Conservation (phyloP, 2,888 invertebrate species). For the Cheilosia vernalis region DNA sequence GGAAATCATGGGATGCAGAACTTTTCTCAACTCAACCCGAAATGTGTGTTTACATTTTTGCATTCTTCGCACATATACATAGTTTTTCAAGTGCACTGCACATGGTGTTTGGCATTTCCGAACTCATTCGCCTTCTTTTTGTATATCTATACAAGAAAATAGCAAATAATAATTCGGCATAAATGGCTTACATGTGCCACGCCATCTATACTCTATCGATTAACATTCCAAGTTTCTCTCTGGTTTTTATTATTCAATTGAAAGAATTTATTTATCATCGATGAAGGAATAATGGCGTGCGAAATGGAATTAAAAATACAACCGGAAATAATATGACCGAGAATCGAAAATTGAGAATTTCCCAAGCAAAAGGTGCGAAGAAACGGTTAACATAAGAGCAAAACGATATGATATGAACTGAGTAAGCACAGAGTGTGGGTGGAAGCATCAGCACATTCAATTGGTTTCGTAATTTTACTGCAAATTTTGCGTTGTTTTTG, state of each 20-base stretch:
- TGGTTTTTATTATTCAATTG: constrained; percentile 27
- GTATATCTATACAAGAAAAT: neutral
- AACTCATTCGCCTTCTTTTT: neutral
- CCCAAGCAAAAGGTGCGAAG: constrained; percentile 18
- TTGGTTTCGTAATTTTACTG: neutral
- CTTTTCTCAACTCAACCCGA: neutral
- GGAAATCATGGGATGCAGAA: neutral
- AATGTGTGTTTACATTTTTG: constrained; percentile 44
- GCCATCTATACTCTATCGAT: constrained; percentile 26
- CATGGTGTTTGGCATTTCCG: too few relatives aligned
- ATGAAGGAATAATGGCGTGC: constrained; percentile 31
- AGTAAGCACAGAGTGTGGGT: too few relatives aligned
- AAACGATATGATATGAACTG: neutral
- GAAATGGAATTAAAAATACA: constrained; percentile 11
- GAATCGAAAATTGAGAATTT: neutral
- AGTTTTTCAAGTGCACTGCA: constrained; percentile 33
- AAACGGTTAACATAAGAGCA: constrained; percentile 1
- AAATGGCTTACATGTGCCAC: constrained; percentile 46
- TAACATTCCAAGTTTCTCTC: constrained; percentile 18
- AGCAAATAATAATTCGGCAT: constrained; percentile 41
- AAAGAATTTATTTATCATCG: constrained; percentile 25
- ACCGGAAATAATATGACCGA: constrained; percentile 18
- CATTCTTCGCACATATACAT: constrained; percentile 41
- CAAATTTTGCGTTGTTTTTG: neutral
- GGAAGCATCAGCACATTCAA: too few relatives aligned